Evolutionary conservation across 2,888 invertebrate genomes (phyloP).

Genomic region (Chrysina gloriosa): DNA sequence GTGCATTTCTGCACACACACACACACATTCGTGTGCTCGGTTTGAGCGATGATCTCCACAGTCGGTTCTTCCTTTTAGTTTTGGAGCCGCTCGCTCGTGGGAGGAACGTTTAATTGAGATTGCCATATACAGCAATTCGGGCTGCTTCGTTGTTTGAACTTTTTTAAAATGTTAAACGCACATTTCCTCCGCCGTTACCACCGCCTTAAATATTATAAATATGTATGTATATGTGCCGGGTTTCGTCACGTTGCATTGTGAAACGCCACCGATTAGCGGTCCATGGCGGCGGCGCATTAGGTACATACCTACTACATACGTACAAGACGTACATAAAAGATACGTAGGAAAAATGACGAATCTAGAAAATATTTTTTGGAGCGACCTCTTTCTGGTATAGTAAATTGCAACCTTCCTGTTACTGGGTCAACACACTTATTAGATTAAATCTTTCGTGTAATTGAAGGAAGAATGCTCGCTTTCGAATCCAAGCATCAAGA

Average conservation of each 20-base stretch:
- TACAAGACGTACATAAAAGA: not conserved
- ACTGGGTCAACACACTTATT: not conserved
- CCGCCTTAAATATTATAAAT: not conserved
- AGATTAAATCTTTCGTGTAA: conserved; percentile 16
- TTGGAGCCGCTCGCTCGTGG: not conserved
- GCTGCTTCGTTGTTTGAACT: conserved; percentile 21
- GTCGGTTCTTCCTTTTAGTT: too few relatives aligned
- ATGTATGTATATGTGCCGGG: not conserved
- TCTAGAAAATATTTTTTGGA: conserved; percentile 19
- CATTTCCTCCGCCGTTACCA: conserved; percentile 12
- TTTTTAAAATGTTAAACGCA: conserved; percentile 33
- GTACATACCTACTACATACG: not conserved
- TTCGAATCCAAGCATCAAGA: too few relatives aligned
- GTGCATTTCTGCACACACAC: not conserved
- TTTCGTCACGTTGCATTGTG: conserved; percentile 16
- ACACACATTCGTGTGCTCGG: not conserved
- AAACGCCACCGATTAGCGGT: conserved; percentile 28
- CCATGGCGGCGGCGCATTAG: not conserved
- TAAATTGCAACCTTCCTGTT: conserved; percentile 19
- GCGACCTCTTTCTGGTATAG: conserved; percentile 4
- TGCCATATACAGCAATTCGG: conserved; percentile 33
- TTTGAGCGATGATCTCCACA: not conserved
- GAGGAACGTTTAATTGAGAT: conserved; percentile 27
- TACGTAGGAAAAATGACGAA: conserved; percentile 23
- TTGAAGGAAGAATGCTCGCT: too few relatives aligned